Evolutionary conservation across 2,113 vertebrate genomes (phyloP).

Genomic region (Macheiramphus alcinus): DNA sequence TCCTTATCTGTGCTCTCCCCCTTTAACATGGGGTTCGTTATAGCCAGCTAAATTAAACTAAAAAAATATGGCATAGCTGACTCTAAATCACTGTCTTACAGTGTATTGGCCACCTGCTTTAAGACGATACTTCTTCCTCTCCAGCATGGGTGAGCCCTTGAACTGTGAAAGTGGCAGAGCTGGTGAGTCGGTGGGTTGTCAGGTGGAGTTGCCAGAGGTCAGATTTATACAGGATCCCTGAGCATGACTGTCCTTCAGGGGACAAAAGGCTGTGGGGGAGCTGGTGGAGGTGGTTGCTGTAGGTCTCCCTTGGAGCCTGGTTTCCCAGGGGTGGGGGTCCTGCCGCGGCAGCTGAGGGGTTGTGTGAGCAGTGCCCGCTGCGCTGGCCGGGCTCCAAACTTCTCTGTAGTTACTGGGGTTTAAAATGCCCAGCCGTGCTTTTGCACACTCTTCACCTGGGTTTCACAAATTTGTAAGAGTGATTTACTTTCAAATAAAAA

Average conservation of each 20-base stretch:
- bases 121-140: background rate
- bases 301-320: background rate
- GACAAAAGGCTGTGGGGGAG: background rate
- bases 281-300: background rate
- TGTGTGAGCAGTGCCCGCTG: fast-evolving
- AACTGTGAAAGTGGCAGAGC: background rate
- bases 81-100: background rate
- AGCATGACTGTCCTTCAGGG: background rate
- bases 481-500: background rate
- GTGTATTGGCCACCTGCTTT: background rate
- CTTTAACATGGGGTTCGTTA: background rate
- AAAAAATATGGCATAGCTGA: background rate
- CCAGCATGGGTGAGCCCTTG: background rate
- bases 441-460: background rate
- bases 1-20: background rate
- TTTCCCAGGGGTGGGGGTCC: background rate
- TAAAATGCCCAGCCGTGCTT: background rate
- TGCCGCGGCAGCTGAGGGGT: fast-evolving
- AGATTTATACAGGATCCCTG: background rate
- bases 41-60: background rate
- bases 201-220: background rate
- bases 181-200: background rate
- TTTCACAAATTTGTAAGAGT: background rate
- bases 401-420: background rate
- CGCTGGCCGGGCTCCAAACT: background rate